Evolutionary conservation across 2,797 vertebrate genomes (phyloP), one percentile per base, ranked within the genome.

Genomic region (Apogon hyalosoma): DNA sequence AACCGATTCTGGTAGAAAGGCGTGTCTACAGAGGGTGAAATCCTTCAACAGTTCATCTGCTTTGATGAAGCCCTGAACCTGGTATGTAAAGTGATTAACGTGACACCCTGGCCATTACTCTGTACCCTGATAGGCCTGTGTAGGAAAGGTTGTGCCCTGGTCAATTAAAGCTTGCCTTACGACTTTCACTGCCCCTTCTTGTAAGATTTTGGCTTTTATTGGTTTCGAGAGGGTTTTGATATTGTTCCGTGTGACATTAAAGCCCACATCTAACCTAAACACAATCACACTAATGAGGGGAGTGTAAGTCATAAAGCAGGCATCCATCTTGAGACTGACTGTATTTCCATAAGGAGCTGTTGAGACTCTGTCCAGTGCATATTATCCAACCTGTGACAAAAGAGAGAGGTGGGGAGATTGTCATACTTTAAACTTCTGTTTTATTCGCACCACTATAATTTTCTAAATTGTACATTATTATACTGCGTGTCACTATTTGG

Each of bases 221-320:
- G 77, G 54, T 72, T 72, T 51, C 53, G 1, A 21, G 46, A 52
- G 55, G 66, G 66, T 72, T 87, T 83, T 36, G 70, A n/a, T 62
- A 21, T 60, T 59, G 64, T 66, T 55, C 46, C 61, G 69, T 53
- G 48, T 53, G 56, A 21, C 75, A 55, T 79, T 72, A 48, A 86
- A 86, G 67, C 79, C 63, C 57, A 68, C 28, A 24, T 60, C 45
- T 69, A 63, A 90, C 86, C 74, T 42, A 69, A 50, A 16, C 31
- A 0, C 41, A 14, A 63, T 59, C 48, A 43, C 59, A 55, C 69
- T 47, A 65, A 52, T n/a, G 66, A 84, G 86, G 86, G 89, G 80
- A 83, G 84, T 85, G 90, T 90, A 88, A 92, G 92, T 92, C 92
- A 92, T 94, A 94, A 93, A 87, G 88, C 93, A 92, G 87, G 90